Base-by-base conservation (phyloP, 1,140 invertebrate species). In the Meloidogyne exigua region DNA sequence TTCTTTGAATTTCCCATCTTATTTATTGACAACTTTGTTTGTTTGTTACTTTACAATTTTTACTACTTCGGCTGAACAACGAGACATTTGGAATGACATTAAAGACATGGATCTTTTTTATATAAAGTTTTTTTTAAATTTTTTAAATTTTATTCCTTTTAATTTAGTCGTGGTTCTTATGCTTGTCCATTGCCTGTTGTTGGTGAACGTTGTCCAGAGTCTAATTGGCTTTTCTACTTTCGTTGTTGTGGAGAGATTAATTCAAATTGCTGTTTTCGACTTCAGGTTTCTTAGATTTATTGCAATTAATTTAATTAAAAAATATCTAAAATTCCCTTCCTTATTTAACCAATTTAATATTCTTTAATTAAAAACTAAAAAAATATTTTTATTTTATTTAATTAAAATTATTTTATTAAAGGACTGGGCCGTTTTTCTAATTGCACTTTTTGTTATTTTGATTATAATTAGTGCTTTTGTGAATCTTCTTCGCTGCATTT, bases 211-310 rank as follows among this genome's bases (percentile, higher is more conserved):
- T 81, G 80, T 64, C 80, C 80, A 9, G 81, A 80, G 42, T 69
- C 77, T 5, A 81, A 77, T 57, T n/a, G 80, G 15, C 42, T 81
- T 11, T 81, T 71, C 72, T 77, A 80, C 36, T 83, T 83, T 73
- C 64, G 70, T 26, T 81, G 80, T 32, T 81, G 80, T 44, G 80
- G 80, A 18, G 76, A 84, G 12, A n/a, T 84, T 12, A 70, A 81
- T 49, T 39, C 36, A 23, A 71, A 36, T 57, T 81, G 80, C 26
- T 81, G 77, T 49, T 78, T 81, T 36, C 68, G 57, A 21, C 26
- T 23, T 21, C 32, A 64, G 23, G 68, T 77, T 63, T 65, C 18
- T 28, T 28, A n/a, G 15, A 13, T 65, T 26, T 23, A 42, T 23
- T 23, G 72, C 7, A 70, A 32, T 32, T 32, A n/a, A n/a, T n/a